These are phyloP conservation scores for Metopolophium dirhodum DNA, from an alignment of 1,140 invertebrate genomes.

Conservation along the genomic window DNA sequence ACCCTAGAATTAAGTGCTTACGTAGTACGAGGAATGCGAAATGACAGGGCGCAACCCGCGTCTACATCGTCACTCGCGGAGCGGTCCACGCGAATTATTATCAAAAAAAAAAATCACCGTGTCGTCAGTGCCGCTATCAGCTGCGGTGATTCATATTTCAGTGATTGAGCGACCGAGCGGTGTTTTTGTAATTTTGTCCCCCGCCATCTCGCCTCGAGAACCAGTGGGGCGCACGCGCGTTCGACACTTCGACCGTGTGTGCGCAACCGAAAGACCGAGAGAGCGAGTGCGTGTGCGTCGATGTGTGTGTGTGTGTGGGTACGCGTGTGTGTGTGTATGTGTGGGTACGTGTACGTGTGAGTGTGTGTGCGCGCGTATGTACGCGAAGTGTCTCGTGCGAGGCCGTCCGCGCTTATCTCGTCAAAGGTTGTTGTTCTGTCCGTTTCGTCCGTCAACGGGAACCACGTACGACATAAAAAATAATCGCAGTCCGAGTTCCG, in stretches of 20 bases:
- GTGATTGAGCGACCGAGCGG: not conserved
- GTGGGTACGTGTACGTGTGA: not conserved
- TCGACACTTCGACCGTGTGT: not conserved
- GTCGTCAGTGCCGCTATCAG: not conserved
- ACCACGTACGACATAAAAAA: not conserved
- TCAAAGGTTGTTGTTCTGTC: slow-evolving; percentile 44
- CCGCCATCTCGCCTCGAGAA: not conserved
- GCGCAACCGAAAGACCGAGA: too few species aligned
- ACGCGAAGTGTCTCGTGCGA: slow-evolving; percentile 22
- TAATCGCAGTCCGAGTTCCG: slow-evolving; percentile 22
- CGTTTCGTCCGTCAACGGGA: not conserved
- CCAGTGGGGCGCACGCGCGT: not conserved
- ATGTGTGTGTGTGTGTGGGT: not conserved
- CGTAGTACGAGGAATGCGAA: not conserved
- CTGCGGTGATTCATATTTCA: not conserved
- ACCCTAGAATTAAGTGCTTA: not conserved
- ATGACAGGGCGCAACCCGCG: not conserved
- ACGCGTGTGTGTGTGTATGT: too few species aligned
- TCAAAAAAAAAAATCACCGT: not conserved
- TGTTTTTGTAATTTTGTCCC: slow-evolving; percentile 14
- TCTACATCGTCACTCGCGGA: not conserved
- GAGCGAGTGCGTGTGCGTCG: not conserved
- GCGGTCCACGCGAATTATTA: not conserved
- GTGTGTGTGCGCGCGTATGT: not conserved
- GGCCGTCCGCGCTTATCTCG: slow-evolving; percentile 35